A percentile compares a stretch with the other conserved stretches of the same genome.
Conservation (phyloP, 2,888 invertebrate genomes). For the Chirona hameri region DNA sequence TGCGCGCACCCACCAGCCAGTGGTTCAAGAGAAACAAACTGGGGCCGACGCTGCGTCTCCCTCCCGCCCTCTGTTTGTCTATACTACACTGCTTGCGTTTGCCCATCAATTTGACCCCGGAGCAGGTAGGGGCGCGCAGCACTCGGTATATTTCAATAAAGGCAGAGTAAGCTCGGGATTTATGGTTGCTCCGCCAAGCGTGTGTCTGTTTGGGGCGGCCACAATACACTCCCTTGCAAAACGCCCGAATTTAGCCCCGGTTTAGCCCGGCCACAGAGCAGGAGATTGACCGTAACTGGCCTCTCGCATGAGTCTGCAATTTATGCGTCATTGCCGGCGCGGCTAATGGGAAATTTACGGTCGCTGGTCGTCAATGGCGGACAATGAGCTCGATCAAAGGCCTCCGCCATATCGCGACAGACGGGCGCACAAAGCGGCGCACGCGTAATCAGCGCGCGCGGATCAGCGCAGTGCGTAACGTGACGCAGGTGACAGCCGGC, state of each 20-base stretch:
- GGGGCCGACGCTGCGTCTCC: not conserved
- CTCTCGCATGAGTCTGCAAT: not conserved
- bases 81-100: not conserved
- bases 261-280: not conserved
- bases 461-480: not conserved
- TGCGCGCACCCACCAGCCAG: not conserved
- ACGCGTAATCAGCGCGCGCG: not conserved
- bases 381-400: not conserved
- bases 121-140: not conserved
- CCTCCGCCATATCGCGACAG: not conserved
- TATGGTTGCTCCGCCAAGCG: not conserved
- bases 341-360: not conserved
- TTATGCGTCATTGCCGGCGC: not conserved
- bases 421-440: not conserved
- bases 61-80: not conserved
- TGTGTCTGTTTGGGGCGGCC: not conserved
- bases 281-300: not conserved
- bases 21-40: not conserved
- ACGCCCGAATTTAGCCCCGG: not conserved
- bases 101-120: not conserved
- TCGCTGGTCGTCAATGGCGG: not conserved
- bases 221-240: not conserved
- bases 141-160: not conserved
- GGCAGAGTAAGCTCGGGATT: not conserved
- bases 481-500: not conserved